Conservation (phyloP, 2,888 invertebrate genomes). For the Ctena decussata region DNA sequence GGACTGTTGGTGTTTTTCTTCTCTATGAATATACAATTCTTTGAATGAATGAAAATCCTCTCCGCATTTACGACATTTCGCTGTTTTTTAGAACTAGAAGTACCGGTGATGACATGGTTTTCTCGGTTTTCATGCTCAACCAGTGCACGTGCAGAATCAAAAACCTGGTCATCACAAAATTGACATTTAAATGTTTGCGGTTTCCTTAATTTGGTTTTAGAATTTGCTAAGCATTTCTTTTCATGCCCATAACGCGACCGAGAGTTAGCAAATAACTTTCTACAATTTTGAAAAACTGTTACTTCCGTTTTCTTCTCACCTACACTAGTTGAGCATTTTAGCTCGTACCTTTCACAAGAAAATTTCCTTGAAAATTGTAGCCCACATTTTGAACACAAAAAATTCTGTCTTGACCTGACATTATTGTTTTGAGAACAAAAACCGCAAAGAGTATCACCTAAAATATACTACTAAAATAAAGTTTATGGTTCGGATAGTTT, state of each 20-base stretch:
- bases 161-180: neutral
- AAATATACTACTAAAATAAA: no score
- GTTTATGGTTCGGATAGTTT: no score
- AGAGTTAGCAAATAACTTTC: neutral
- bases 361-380: neutral
- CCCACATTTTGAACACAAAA: neutral
- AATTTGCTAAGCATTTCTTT: slow-evolving; percentile 6
- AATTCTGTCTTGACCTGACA: neutral
- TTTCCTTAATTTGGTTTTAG: no score
- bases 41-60: neutral
- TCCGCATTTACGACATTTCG: slow-evolving; percentile 5
- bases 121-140: no score
- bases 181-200: neutral
- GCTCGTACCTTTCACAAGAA: neutral
- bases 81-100: neutral
- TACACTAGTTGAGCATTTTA: neutral
- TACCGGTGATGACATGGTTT: no score
- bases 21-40: slow-evolving; percentile 18
- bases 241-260: neutral
- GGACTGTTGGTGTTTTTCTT: neutral
- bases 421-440: neutral
- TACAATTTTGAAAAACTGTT: neutral
- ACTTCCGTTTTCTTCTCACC: neutral
- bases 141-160: neutral
- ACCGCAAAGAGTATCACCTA: no score